Conservation (phyloP, 2,888 invertebrate species). For the Leptopilina drosophilae region DNA sequence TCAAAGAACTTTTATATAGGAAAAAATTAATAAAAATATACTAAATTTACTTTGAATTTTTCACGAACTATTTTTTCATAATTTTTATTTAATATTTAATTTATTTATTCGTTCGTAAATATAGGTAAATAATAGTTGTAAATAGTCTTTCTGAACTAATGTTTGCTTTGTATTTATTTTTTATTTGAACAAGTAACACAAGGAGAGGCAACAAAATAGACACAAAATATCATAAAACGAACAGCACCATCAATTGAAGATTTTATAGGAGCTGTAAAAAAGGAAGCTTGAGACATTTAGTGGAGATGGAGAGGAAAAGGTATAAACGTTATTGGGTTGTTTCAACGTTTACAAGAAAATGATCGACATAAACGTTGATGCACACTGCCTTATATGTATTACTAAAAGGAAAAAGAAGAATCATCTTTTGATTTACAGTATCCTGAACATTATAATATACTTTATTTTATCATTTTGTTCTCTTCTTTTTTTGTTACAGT, state of each 20-base stretch:
- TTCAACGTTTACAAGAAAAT: conserved; percentile 11
- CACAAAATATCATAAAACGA: neutral
- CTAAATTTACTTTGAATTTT: too few relatives aligned
- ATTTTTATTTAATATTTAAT: too few relatives aligned
- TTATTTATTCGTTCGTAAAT: too few relatives aligned
- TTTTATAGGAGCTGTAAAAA: conserved; percentile 36
- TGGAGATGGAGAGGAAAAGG: neutral
- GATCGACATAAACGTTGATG: conserved; percentile 20
- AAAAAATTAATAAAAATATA: too few relatives aligned
- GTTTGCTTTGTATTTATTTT: neutral
- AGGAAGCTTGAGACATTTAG: conserved; percentile 18
- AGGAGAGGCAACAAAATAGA: neutral
- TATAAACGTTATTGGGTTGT: conserved; percentile 33
- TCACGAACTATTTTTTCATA: too few relatives aligned
- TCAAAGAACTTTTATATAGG: too few relatives aligned
- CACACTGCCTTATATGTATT: neutral
- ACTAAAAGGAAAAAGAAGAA: neutral
- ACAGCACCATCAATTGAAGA: conserved; percentile 12
- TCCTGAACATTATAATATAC: neutral
- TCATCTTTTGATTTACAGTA: neutral
- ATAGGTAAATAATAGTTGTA: too few relatives aligned
- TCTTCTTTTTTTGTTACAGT: neutral
- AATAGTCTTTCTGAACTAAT: too few relatives aligned
- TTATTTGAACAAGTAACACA: neutral
- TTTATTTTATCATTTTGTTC: conserved; percentile 2